These are phyloP conservation scores for Uria aalge DNA, from an alignment of 2,113 vertebrate species.

Conservation along the genomic window DNA sequence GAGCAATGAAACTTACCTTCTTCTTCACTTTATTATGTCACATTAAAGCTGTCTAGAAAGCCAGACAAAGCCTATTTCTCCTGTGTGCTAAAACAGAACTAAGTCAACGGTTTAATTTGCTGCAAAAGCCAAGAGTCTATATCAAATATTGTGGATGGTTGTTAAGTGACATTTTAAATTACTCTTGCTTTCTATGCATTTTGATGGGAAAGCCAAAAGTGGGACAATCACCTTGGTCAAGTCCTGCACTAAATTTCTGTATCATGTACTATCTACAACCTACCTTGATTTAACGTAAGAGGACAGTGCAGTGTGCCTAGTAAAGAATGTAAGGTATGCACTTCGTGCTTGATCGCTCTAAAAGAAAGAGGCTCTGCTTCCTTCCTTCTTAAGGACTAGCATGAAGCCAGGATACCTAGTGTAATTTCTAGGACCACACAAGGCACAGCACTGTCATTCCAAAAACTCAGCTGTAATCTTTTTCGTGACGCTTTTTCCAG, in stretches of 20 bases:
- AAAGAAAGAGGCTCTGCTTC: background rate
- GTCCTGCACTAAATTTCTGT: background rate
- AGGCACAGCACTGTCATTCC: background rate
- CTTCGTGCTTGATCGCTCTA: background rate
- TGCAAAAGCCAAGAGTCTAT: background rate
- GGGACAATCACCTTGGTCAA: background rate
- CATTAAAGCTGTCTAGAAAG: constrained; percentile 24
- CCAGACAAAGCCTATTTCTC: background rate
- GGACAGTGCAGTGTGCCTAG: background rate
- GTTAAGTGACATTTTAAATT: background rate
- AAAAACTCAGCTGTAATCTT: background rate
- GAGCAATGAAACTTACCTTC: background rate
- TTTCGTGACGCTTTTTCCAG: background rate
- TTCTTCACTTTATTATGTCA: background rate
- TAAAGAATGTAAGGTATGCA: background rate
- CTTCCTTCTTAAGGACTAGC: background rate
- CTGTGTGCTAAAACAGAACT: background rate
- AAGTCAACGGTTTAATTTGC: background rate
- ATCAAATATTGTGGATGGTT: background rate
- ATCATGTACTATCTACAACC: background rate
- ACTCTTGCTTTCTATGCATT: background rate
- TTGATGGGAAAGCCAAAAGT: background rate
- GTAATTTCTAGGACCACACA: background rate
- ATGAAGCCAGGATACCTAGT: background rate
- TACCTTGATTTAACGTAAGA: background rate